Conservation (phyloP, 2,113 vertebrate genomes). For the Nothobranchius kuhntae region DNA sequence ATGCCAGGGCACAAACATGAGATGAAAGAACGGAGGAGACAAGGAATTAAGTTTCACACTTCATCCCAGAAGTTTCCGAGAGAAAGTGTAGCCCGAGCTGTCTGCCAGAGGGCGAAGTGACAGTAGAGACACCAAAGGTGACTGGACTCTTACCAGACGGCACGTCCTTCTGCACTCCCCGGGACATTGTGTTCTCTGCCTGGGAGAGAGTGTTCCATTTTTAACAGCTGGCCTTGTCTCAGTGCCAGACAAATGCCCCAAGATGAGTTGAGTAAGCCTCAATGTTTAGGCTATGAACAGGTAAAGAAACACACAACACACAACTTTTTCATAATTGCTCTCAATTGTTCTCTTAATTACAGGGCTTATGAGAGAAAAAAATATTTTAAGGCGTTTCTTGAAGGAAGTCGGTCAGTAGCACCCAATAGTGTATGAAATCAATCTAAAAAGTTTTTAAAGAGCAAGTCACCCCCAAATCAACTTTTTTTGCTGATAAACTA, state of each 20-base stretch:
- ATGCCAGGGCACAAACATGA: slow-evolving; percentile 37
- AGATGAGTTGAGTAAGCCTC: slow-evolving; percentile 34
- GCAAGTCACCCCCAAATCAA: no score
- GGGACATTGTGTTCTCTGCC: slow-evolving; percentile 75
- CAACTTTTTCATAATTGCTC: neutral
- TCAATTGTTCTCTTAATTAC: neutral
- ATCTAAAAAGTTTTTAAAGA: no score
- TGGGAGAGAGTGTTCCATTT: slow-evolving; percentile 45
- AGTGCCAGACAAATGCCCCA: slow-evolving; percentile 45
- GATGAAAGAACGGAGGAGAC: slow-evolving; percentile 41
- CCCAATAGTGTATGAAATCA: neutral
- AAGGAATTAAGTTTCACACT: slow-evolving; percentile 58
- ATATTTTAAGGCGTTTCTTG: neutral
- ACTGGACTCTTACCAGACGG: slow-evolving; percentile 65
- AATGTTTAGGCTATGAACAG: neutral
- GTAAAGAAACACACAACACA: neutral
- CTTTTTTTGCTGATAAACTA: no score
- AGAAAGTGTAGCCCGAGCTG: slow-evolving; percentile 52
- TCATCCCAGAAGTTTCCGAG: slow-evolving; percentile 63
- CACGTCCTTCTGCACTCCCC: slow-evolving; percentile 32
- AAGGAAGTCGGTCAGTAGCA: neutral
- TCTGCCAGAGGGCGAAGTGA: slow-evolving; percentile 27
- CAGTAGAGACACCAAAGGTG: slow-evolving; percentile 42
- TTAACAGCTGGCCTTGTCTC: slow-evolving; percentile 47
- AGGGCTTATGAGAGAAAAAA: neutral